These are phyloP conservation scores for Saimiri boliviensis DNA, from an alignment of 2,113 vertebrate species.

Conservation along the genomic window DNA sequence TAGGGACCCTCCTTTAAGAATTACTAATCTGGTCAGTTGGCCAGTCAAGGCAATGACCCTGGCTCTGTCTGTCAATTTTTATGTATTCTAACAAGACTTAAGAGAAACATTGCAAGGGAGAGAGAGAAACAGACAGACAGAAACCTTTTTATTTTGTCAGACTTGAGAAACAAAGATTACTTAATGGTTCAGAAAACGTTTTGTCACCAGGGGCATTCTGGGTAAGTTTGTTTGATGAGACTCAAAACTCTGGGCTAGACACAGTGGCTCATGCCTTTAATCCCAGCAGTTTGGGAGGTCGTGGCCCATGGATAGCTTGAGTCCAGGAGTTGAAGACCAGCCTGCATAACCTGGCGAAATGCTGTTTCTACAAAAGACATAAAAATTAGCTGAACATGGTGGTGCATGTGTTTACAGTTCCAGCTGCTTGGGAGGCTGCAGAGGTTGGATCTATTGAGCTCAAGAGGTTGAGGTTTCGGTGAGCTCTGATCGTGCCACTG, in stretches of 20 bases:
- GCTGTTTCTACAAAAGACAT: no score
- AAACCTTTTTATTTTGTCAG: background rate
- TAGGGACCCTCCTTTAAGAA: background rate
- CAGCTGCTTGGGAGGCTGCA: no score
- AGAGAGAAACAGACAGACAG: background rate
- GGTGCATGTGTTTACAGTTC: no score
- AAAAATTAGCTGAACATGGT: no score
- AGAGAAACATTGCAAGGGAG: background rate
- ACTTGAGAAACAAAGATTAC: conserved; percentile 5
- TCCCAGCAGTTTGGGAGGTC: no score
- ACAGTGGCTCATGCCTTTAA: no score
- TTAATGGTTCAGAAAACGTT: conserved; percentile 34
- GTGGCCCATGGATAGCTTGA: no score
- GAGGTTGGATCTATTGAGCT: no score
- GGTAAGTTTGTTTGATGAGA: conserved; percentile 87
- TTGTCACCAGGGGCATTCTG: conserved; percentile 74
- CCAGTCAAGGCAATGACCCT: background rate
- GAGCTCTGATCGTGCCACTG: no score
- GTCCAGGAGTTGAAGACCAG: no score
- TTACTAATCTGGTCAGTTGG: background rate
- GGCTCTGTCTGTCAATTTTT: background rate
- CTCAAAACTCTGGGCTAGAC: background rate
- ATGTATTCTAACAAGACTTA: background rate
- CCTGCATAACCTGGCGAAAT: no score
- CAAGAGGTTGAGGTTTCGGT: no score